Percentiles rank a stretch among this genome's conserved stretches.
phyloP scores from a whole-genome alignment of 2,888 invertebrate genomes.

The Crossocerus cetratus region DNA sequence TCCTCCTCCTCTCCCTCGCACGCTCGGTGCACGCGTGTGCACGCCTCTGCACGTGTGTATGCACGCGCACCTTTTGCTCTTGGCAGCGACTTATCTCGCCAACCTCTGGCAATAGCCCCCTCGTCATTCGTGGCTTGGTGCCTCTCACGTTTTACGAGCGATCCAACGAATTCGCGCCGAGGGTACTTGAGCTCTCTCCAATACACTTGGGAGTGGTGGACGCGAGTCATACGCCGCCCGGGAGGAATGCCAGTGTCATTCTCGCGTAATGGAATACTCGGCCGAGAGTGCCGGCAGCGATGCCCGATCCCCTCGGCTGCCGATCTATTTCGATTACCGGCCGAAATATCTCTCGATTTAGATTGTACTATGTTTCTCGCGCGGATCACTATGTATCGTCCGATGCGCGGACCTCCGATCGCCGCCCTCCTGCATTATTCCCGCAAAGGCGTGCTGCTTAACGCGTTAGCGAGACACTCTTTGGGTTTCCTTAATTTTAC shows the following conservation, averaged over 20 bases:
- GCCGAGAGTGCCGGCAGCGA: too few species aligned
- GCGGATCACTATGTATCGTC: slow-evolving; percentile 43
- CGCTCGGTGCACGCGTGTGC: slow-evolving; percentile 45
- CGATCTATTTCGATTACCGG: too few species aligned
- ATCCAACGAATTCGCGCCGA: slow-evolving; percentile 5
- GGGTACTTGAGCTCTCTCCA: too few species aligned
- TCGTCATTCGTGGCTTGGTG: slow-evolving; percentile 8
- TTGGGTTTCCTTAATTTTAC: slow-evolving; percentile 57
- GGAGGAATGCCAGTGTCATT: too few species aligned
- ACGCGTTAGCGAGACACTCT: slow-evolving; percentile 38
- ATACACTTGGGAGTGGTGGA: too few species aligned
- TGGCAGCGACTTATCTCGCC: neutral
- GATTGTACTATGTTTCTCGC: slow-evolving; percentile 40
- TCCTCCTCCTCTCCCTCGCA: slow-evolving; percentile 36
- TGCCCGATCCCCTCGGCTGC: too few species aligned
- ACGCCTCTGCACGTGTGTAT: slow-evolving; percentile 33
- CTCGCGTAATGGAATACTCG: too few species aligned
- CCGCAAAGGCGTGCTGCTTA: slow-evolving; percentile 32
- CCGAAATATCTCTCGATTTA: too few species aligned
- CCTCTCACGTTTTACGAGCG: slow-evolving; percentile 36
- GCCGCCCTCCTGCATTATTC: slow-evolving; percentile 19
- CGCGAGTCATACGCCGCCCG: too few species aligned
- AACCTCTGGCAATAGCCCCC: neutral
- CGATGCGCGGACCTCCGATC: too few species aligned
- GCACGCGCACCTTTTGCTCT: neutral